Conservation (phyloP, 2,888 invertebrate genomes). For the Agonopterix heracliana region DNA sequence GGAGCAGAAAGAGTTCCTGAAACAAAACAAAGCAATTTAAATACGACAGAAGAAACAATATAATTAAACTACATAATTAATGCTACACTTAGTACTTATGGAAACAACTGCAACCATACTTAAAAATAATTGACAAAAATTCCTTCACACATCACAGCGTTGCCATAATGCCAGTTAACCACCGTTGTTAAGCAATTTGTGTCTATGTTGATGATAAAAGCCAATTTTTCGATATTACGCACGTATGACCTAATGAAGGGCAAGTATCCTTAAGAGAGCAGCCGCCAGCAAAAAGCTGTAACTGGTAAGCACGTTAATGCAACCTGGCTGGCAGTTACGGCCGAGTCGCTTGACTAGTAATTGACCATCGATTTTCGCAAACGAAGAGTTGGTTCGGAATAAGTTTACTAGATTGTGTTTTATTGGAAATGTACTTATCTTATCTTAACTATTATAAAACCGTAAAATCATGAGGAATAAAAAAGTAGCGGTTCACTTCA, state of each 20-base stretch:
- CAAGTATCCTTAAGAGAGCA: slow-evolving; percentile 34
- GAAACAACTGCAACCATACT: background rate
- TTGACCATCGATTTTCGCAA: slow-evolving; percentile 35
- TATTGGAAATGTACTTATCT: too few species aligned
- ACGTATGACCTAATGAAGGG: slow-evolving; percentile 40
- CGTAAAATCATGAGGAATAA: too few species aligned
- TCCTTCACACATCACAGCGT: slow-evolving; percentile 18
- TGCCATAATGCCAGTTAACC: background rate
- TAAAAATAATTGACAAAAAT: slow-evolving; percentile 13
- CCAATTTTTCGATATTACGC: slow-evolving; percentile 23
- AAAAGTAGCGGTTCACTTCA: too few species aligned
- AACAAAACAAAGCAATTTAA: background rate
- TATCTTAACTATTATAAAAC: too few species aligned
- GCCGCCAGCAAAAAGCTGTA: slow-evolving; percentile 46
- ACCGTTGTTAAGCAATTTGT: too few species aligned
- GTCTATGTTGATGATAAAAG: background rate
- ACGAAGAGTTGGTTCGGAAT: background rate
- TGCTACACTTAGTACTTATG: background rate
- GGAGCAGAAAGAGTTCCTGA: too few species aligned
- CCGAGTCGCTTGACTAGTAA: slow-evolving; percentile 38
- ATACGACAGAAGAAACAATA: background rate
- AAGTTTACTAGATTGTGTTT: too few species aligned
- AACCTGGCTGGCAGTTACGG: slow-evolving; percentile 23
- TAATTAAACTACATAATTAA: background rate
- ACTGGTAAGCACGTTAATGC: slow-evolving; percentile 34